Percentiles rank a stretch among this genome's conserved stretches.
These are phyloP conservation scores for Melanogrammus aeglefinus DNA, from an alignment of 2,797 vertebrate species.

Conservation along the genomic window DNA sequence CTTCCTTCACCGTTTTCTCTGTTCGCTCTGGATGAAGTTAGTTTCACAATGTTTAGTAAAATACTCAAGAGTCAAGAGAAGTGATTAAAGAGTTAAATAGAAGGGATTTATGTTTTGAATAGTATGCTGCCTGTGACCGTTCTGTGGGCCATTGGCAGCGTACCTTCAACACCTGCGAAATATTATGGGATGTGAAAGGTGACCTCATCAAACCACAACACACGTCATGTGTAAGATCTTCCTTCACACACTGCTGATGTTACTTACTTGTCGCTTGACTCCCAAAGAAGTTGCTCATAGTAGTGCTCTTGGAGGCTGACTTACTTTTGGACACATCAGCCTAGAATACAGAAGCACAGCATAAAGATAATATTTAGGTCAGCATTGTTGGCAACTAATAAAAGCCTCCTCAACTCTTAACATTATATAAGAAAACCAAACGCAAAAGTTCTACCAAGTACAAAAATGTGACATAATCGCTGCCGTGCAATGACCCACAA, in stretches of 20 bases:
- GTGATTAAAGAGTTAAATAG: background rate
- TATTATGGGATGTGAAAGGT: background rate
- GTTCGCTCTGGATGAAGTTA: conserved; percentile 62
- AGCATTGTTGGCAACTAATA: background rate
- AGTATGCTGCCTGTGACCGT: background rate
- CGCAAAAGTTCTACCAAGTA: background rate
- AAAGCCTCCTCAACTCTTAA: background rate
- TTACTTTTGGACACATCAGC: conserved; percentile 74
- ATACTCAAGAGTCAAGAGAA: background rate
- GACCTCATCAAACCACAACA: background rate
- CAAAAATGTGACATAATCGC: background rate
- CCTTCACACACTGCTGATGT: conserved; percentile 18
- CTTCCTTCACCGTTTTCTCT: conserved; percentile 70
- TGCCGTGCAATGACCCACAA: background rate
- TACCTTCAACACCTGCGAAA: background rate
- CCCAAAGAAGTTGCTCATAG: conserved; percentile 86
- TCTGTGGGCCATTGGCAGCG: background rate
- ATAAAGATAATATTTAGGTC: conserved; percentile 49
- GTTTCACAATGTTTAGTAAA: background rate
- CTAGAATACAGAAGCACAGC: conserved; percentile 57
- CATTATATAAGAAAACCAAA: background rate
- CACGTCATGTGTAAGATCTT: background rate
- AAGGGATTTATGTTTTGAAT: background rate
- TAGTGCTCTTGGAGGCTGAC: conserved; percentile 68
- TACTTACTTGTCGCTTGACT: conserved; percentile 84